These are phyloP conservation scores for Sarcoramphus papa DNA, from an alignment of 2,797 vertebrate genomes.

Conservation along the genomic window DNA sequence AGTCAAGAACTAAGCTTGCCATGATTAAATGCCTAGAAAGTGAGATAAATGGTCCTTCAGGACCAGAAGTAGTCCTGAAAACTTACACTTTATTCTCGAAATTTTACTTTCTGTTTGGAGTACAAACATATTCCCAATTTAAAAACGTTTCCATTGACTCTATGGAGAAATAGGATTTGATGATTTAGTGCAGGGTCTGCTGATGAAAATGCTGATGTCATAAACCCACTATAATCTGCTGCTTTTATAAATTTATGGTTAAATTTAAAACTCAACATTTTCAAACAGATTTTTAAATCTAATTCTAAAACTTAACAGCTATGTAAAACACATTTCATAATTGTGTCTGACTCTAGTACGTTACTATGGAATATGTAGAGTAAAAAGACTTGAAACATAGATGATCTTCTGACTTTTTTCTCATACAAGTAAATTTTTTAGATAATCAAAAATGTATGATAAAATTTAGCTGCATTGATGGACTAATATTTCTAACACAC, in stretches of 20 bases:
- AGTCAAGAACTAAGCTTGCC: neutral
- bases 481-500: neutral
- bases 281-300: neutral
- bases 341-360: neutral
- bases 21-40: neutral
- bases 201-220: neutral
- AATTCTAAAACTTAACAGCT: neutral
- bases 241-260: neutral
- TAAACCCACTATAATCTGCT: neutral
- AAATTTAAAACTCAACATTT: neutral
- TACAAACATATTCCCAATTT: neutral
- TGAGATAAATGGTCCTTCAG: constrained; percentile 8
- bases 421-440: neutral
- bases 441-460: neutral
- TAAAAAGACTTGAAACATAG: neutral
- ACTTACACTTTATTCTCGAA: neutral
- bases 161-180: neutral
- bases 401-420: neutral
- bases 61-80: neutral
- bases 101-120: neutral
- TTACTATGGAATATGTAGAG: neutral
- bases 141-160: neutral
- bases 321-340: neutral
- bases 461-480: neutral
- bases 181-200: neutral